Evolutionary conservation across 2,888 invertebrate species (phyloP), one percentile per base, ranked within the genome.

Genomic region (Caradrina kadenii): DNA sequence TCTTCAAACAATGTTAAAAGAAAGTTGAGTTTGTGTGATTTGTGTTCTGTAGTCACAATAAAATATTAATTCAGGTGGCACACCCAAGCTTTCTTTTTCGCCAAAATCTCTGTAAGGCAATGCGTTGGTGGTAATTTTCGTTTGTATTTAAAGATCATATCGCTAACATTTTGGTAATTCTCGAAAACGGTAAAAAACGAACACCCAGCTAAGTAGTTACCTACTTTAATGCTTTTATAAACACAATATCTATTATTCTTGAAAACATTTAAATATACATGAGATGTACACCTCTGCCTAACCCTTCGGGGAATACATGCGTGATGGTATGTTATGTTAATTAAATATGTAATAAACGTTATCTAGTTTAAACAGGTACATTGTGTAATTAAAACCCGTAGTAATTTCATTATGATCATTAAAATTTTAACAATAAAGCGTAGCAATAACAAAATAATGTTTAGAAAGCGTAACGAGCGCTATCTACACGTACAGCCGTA

Each of bases 381-480:
- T 76, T 72, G 69, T 42, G 70, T 83, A 87, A 88, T 89, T 89
- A 86, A 87, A 86, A 86, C 72, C 77, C 80, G 79, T 83, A 81
- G 81, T 86, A 84, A 86, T 87, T 89, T 85, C 80, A 84, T 88
- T 87, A 84, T 79, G 82, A 87, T 86, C 81, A 87, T 88, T 88
- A 87, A 84, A 85, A 86, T 82, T 82, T 78, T 82, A 82, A 87
- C 83, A 80, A 86, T 84, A 86, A 86, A 85, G 85, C 83, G 86
- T 88, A 85, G 82, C 85, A 85, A 84, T 86, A 85, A 88, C 87
- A 84, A 88, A 88, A 89, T 87, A 89, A 88, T 89, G 90, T 82
- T 86, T 89, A 93, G 93, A 93, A 93, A 94, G 93, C 93, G 93
- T 91, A 87, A 93, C 93, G 88, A 53, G 48, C 53, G 35, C 49